Conservation (phyloP, 2,113 vertebrate species). For the Aspidoscelis tigris region DNA sequence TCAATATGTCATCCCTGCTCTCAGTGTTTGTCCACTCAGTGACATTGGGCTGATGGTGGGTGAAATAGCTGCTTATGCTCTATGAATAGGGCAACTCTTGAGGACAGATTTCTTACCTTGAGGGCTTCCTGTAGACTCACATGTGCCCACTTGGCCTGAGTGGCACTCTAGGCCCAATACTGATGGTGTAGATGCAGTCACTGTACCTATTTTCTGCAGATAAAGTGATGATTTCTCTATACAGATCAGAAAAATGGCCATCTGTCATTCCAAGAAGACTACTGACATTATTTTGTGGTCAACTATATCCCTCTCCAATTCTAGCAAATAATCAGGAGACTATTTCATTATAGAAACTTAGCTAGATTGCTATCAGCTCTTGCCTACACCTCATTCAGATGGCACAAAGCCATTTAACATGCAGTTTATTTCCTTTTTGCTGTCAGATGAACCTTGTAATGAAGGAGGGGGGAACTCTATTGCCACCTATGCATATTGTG, state of each 20-base stretch:
- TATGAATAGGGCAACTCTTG: too few species aligned
- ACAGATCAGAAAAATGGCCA: neutral
- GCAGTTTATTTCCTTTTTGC: conserved; percentile 51
- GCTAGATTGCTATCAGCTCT: neutral
- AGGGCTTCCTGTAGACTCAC: too few species aligned
- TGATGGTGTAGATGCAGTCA: neutral
- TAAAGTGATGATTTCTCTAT: neutral
- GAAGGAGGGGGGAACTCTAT: conserved; percentile 50
- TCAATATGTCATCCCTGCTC: too few species aligned
- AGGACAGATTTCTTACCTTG: too few species aligned
- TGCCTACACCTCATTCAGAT: conserved; percentile 36
- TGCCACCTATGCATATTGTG: conserved; percentile 67
- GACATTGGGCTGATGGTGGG: too few species aligned
- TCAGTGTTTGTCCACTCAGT: too few species aligned
- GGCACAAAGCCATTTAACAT: conserved; percentile 45
- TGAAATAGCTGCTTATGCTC: too few species aligned
- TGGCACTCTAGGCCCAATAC: too few species aligned
- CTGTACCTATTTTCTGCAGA: neutral
- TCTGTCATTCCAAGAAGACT: too few species aligned
- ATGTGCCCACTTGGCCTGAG: too few species aligned
- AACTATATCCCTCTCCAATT: neutral
- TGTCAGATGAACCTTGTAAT: conserved; percentile 55
- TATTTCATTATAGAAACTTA: conserved; percentile 34
- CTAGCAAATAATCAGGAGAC: neutral
- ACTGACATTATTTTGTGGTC: neutral